Base-by-base conservation (phyloP, 35 echinoderm and acorn worm species). In the Lytechinus pictus region DNA sequence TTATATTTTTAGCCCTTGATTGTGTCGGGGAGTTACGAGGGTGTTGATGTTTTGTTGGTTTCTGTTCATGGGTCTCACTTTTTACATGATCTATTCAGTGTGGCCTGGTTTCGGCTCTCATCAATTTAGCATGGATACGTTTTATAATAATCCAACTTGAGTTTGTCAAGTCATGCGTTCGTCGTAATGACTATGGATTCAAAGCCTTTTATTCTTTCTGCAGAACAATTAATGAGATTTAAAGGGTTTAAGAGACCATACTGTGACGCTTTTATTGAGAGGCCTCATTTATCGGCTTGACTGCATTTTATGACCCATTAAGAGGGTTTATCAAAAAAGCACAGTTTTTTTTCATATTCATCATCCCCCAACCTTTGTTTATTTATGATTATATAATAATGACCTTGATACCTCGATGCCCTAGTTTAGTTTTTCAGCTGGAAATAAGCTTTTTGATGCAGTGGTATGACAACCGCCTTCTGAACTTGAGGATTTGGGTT, bases 231-330 rank as follows among this genome's bases (percentile, higher is more conserved):
- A 79, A 79, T 79, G 66, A n/a, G 66, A 79, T 79, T 16, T 79
- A 79, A 24, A 24, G 66, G 16, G 66, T 79, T 60, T 79, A 79
- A 79, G 21, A 79, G 66, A 90, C 29, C 88, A 90, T 90, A 10
- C 27, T 52, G 88, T 90, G 88, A 33, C 9, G 16, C 52, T 90
- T 44, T 5, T 90, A 52, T 90, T 21, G 88, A 52, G 88, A 52
- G 88, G 28, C 88, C 88, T 51, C 52, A 90, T 90, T 90, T 54
- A 90, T 90, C 52, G 11, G 88, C 88, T 33, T 90, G 88, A 90
- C 52, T 90, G 88, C 88, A 28, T 90, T 90, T 90, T 90, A 90
- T 90, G 27, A 44, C 16, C 88, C 66, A 79, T 79, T 90, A 90
- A 52, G 33, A 16, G 88, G 88, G 44, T 90, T 90, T 51, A 52